Percentiles rank a stretch among this genome's conserved stretches.
These are phyloP conservation scores for Augochlorella aurata DNA, from an alignment of 2,888 invertebrate genomes.

Conservation along the genomic window DNA sequence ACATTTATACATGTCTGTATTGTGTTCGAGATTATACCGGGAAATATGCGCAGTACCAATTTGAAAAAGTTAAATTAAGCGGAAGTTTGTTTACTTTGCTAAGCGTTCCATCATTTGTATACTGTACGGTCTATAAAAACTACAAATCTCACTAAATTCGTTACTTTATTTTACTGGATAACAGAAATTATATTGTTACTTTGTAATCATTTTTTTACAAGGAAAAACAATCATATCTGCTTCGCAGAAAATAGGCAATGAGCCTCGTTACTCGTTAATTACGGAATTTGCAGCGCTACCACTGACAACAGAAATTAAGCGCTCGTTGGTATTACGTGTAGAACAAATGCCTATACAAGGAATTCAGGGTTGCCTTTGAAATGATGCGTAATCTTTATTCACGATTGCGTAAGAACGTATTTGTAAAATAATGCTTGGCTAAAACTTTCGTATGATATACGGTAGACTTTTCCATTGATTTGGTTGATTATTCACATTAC, in stretches of 20 bases:
- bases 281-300: not conserved
- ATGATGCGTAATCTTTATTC: not conserved
- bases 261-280: conserved; percentile 6
- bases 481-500: too few species aligned
- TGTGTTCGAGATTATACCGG: not conserved
- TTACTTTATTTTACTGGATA: too few species aligned
- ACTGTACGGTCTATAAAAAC: not conserved
- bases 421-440: not conserved
- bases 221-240: not conserved
- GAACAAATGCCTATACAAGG: not conserved
- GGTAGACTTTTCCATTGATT: not conserved
- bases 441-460: not conserved
- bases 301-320: not conserved
- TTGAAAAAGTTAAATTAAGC: not conserved
- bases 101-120: not conserved
- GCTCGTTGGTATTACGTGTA: not conserved
- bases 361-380: not conserved
- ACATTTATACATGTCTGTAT: not conserved
- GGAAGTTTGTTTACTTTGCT: not conserved
- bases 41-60: not conserved
- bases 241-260: not conserved
- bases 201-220: not conserved
- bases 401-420: conserved; percentile 21
- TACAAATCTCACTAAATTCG: too few species aligned
- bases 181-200: too few species aligned